Evolutionary conservation across 2,888 invertebrate species (phyloP), one percentile per base, ranked within the genome.

Genomic region (Folsomia manolachei): DNA sequence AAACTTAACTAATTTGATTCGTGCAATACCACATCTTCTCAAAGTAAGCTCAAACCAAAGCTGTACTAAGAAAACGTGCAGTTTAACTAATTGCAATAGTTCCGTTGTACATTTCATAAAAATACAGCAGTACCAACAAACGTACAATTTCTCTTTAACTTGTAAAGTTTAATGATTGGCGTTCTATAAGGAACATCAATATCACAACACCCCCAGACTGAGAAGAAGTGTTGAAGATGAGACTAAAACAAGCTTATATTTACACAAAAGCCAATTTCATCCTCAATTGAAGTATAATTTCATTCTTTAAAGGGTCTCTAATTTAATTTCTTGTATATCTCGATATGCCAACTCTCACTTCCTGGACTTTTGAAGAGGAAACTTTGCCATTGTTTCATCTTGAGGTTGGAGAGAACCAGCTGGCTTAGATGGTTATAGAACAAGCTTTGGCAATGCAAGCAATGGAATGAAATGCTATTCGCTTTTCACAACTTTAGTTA

Each of bases 201-300:
- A n/a, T n/a, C n/a, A n/a, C n/a, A n/a, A n/a, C n/a, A 21, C 19
- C n/a, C 18, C 23, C 4, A n/a, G 23, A 7, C 23, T 60, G 23
- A 60, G 23, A n/a, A 23, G 60, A n/a, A 11, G 23, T n/a, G 19
- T 60, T 39, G 39, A 39, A 26, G 27, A 39, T 39, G 39, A 39
- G 39, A 9, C 14, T 39, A 39, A n/a, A 39, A 14, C 14, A 39
- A 39, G 21, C 7, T 60, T 19, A 9, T 60, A 62, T 62, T 62
- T 62, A 24, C 24, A 21, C 24, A 62, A 25, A 25, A 62, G 62
- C 25, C 62, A 62, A 62, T 62, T 62, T 62, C 62, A 24, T 23
- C 24, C 62, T 62, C 62, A 24, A 24, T 62, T 11, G 23, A 62
- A 62, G 9, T 60, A 60, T 4, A 60, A 60, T 60, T 60, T 60